Conservation (phyloP, 2,113 vertebrate species). For the Phrynosoma platyrhinos region DNA sequence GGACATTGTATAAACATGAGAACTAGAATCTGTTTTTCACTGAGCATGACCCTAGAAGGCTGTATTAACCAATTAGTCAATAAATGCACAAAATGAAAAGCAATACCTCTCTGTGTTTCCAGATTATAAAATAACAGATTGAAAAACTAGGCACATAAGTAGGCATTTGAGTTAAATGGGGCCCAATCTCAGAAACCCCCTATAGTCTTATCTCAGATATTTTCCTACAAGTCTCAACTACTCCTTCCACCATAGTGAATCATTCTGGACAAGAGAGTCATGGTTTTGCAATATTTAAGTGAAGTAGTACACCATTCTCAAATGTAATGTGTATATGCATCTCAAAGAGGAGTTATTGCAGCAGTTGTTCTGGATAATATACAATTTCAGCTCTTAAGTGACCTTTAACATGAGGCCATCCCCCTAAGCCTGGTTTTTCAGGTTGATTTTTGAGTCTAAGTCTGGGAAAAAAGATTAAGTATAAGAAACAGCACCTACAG, state of each 20-base stretch:
- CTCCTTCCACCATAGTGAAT: constrained; percentile 9
- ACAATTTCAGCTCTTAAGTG: too few relatives aligned
- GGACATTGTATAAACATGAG: neutral
- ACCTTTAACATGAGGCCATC: too few relatives aligned
- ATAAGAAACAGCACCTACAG: too few relatives aligned
- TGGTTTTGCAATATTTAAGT: constrained; percentile 59
- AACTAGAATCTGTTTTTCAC: neutral
- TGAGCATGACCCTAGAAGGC: neutral
- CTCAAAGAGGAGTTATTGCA: neutral
- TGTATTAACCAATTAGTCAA: neutral
- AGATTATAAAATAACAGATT: rapidly evolving
- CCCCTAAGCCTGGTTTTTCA: too few relatives aligned
- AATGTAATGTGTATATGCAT: too few relatives aligned
- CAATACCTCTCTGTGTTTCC: neutral
- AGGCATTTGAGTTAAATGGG: rapidly evolving
- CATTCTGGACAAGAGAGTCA: constrained; percentile 59
- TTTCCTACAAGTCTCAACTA: constrained; percentile 44
- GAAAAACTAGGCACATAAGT: rapidly evolving
- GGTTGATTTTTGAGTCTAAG: too few relatives aligned
- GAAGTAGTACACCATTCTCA: constrained; percentile 39
- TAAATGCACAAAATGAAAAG: neutral
- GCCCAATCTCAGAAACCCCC: neutral
- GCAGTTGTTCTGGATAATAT: neutral
- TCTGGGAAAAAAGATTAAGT: too few relatives aligned
- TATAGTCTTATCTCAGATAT: neutral